Conservation (phyloP, 1,140 invertebrate genomes). For the Drosophila lini region DNA sequence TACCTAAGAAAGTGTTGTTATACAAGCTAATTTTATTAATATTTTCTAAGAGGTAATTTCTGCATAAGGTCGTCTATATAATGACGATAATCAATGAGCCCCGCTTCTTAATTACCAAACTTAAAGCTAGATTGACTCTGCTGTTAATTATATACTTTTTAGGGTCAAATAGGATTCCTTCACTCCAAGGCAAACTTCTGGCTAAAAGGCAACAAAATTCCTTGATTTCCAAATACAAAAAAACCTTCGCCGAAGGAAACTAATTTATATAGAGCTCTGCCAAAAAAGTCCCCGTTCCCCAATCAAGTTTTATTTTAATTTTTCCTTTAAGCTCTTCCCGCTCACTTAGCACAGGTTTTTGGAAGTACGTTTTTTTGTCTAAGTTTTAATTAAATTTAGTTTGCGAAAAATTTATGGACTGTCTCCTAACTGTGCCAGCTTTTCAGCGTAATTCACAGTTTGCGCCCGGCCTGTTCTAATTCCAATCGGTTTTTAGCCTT, state of each 20-base stretch:
- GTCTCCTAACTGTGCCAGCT: conserved; percentile 65
- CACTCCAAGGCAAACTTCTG: too few relatives aligned
- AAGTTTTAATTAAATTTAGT: conserved; percentile 38
- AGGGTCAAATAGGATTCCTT: too few relatives aligned
- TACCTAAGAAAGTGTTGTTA: not conserved
- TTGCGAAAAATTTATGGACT: conserved; percentile 47
- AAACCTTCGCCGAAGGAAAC: not conserved
- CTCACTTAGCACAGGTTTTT: conserved; percentile 13
- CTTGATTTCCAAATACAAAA: conserved; percentile 3
- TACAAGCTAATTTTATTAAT: not conserved
- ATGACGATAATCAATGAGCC: not conserved
- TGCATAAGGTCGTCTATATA: not conserved
- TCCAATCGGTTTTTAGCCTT: conserved; percentile 48
- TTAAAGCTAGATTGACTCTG: not conserved
- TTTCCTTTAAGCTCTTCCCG: conserved; percentile 3
- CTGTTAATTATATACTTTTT: not conserved
- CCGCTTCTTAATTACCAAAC: not conserved
- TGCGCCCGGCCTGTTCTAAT: conserved; percentile 66
- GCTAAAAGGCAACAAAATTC: not conserved
- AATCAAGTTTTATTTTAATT: not conserved
- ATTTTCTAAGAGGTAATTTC: not conserved
- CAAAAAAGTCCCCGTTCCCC: not conserved
- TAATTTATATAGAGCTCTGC: not conserved
- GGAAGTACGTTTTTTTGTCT: not conserved
- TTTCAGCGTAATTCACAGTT: conserved; percentile 63